These are phyloP conservation scores for Sterrhoptilus dennistouni DNA, from an alignment of 2,113 vertebrate species.

Conservation along the genomic window DNA sequence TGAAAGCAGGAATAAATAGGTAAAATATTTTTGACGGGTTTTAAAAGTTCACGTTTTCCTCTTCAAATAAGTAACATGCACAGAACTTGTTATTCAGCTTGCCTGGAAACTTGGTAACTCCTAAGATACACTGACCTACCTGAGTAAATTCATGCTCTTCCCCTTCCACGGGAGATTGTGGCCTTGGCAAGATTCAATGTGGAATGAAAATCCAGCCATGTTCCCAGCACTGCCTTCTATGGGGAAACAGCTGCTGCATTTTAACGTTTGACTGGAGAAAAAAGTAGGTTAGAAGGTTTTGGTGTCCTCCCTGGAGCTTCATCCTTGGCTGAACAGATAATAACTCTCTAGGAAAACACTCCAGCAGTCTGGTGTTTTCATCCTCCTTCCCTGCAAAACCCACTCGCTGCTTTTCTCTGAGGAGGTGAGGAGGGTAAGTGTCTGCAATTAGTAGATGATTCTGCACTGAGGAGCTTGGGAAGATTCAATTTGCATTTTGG, in stretches of 20 bases:
- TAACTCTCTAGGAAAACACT: constrained; percentile 5
- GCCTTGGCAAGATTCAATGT: not conserved
- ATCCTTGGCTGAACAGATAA: constrained; percentile 1
- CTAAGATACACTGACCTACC: not conserved
- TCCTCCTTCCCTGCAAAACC: not conserved
- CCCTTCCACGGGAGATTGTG: not conserved
- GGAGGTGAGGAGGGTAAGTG: not conserved
- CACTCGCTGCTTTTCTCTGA: not conserved
- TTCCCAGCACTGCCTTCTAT: not conserved
- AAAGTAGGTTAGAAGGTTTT: constrained; percentile 50
- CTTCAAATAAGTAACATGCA: not conserved
- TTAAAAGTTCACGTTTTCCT: not conserved
- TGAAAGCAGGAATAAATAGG: not conserved
- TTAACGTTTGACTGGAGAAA: not conserved
- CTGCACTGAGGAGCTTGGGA: not conserved
- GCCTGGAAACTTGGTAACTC: not conserved
- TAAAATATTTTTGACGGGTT: rapidly evolving
- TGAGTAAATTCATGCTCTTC: not conserved
- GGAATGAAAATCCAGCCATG: not conserved
- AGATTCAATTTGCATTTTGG: rapidly evolving
- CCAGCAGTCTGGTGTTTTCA: not conserved
- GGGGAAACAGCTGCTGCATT: not conserved
- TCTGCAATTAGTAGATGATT: not conserved
- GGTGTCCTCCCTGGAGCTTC: constrained; percentile 7
- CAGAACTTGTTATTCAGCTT: not conserved